Base-by-base conservation (phyloP, 1,140 invertebrate genomes). In the Sitophilus oryzae region DNA sequence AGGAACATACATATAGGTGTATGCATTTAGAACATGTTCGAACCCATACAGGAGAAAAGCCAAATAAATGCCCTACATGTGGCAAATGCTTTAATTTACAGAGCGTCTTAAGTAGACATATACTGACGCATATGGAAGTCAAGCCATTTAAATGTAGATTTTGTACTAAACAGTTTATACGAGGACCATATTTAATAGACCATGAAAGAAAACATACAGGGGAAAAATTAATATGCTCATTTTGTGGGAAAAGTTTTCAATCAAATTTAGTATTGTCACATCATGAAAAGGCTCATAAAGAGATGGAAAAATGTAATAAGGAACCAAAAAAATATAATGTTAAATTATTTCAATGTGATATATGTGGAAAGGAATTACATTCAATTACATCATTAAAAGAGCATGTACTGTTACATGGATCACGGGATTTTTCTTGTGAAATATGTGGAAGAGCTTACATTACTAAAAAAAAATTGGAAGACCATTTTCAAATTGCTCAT, bases 31-130 rank as follows among this genome's bases (percentile, higher is more conserved):
- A 56, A 21, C 54, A 56, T 50, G 47, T 50, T 11, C 22, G 76
- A 58, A 74, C 71, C 0, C 75, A 77, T 45, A 76, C 76, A 0
- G 84, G 84, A 0, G n/a, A n/a, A n/a, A n/a, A n/a, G n/a, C n/a
- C n/a, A n/a, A n/a, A n/a, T n/a, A n/a, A n/a, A n/a, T n/a, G 87
- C 89, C 67, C 87, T 64, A 73, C 84, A 5, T 90, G 88, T 66
- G 74, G 74, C n/a, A 85, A 76, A 82, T 82, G 68, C 78, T 80
- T 14, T 82, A 86, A 61, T 71, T 62, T 63, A 38, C 63, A 0
- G 68, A 71, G 2, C 65, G 72, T 47, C 69, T 72, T 62, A 78
- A 84, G 52, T 73, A 80, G 81, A 14, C 82, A 84, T 66, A 78
- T 82, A 61, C 66, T 79, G 45, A 77, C 77, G 43, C 65, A 67